Base-by-base conservation (phyloP, 2,113 vertebrate species). In the Callopanchax toddi region DNA sequence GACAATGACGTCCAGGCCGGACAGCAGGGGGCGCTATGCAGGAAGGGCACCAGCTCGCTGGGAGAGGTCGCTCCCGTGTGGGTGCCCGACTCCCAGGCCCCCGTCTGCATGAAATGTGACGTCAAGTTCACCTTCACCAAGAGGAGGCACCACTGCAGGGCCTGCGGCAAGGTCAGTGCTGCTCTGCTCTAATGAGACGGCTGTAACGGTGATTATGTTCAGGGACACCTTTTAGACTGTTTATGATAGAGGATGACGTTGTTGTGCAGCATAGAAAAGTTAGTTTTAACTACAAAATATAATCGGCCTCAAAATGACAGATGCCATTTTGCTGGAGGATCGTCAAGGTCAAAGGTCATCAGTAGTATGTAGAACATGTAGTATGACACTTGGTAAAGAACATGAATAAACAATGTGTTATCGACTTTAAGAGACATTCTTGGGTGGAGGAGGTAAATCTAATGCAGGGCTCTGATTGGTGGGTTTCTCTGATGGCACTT, bases 61-160 rank as follows among this genome's bases (percentile, higher is more conserved):
- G 97, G 97, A 40, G 96, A 97, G 84, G 95, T 97, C 16, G 97
- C 97, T 84, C 97, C 97, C 6, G 93, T 99, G 43, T 99, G 97
- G 97, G 97, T 99, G 69, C 97, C 97, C 2, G 97, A 99, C 90
- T 96, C 95, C 67, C 95, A 99, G 90, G 97, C 97, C 48, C 96
- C 97, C n/a, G 90, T 96, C 76, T 99, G 97, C 73, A 99, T 98
- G 96, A 99, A 96, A 86, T 99, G 97, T 55, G 95, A 98, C 82
- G 93, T 93, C 85, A 97, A 94, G 89, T 99, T 99, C 91, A 99
- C 97, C 60, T 99, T 99, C 86, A 99, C 97, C 81, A 99, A 97
- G 92, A 93, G 97, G 86, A 95, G 97, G 72, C 97, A 99, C 85
- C 97, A 99, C 86, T 99, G 97, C 92, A 95, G 97, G 92, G 97